phyloP scores from a whole-genome alignment of 1,140 invertebrate genomes.

The Leptonema lineaticorne region DNA sequence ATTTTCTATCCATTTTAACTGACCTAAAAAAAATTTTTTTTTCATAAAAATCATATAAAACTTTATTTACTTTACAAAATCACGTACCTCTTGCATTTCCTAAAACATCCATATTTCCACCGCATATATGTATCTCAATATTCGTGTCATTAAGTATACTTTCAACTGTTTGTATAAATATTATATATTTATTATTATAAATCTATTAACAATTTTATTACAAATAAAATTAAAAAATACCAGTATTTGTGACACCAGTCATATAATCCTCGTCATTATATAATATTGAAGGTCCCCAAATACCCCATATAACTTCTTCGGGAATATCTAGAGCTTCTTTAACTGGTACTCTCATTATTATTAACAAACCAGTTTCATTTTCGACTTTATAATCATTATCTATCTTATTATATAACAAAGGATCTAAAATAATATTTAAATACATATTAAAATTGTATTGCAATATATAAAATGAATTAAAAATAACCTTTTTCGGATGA shows the following conservation, averaged over 20 bases:
- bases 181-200: neutral
- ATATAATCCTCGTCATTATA: conserved; percentile 76
- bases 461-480: neutral
- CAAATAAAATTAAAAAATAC: conserved; percentile 45
- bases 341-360: conserved; percentile 73
- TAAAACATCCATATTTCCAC: conserved; percentile 45
- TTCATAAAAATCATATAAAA: neutral
- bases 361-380: conserved; percentile 40
- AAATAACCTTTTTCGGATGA: neutral
- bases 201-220: neutral
- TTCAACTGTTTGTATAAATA: conserved; percentile 46
- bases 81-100: conserved; percentile 43
- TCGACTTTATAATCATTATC: neutral
- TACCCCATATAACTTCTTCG: conserved; percentile 62
- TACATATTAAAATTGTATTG: neutral
- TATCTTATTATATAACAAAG: neutral
- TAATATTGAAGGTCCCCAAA: conserved; percentile 60
- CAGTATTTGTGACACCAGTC: conserved; percentile 73
- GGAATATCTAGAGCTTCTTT: conserved; percentile 65
- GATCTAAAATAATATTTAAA: neutral
- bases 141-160: conserved; percentile 44
- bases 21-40: neutral
- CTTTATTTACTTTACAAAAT: neutral
- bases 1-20: conserved; percentile 65
- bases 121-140: conserved; percentile 45